phyloP scores from a whole-genome alignment of 2,797 vertebrate genomes.

The Parauchenoglanis punctatus region DNA sequence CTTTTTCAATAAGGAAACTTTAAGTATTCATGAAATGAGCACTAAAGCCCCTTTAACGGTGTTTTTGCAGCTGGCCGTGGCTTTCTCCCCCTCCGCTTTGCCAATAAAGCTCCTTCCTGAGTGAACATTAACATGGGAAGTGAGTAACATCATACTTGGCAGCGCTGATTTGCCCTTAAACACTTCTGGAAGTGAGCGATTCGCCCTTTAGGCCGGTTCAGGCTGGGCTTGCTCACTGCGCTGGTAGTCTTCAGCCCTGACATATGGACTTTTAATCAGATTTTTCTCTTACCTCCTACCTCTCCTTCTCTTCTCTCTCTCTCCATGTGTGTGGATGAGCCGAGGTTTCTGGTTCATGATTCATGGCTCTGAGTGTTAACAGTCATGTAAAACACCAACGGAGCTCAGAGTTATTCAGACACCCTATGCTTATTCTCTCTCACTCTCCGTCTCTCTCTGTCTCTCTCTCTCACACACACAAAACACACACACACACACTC shows the following conservation, averaged over 20 bases:
- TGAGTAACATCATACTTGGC: slow-evolving; percentile 80
- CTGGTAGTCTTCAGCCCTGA: slow-evolving; percentile 61
- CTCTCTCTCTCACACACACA: neutral
- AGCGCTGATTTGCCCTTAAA: slow-evolving; percentile 67
- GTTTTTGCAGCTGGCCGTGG: slow-evolving; percentile 78
- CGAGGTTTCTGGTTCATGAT: slow-evolving; percentile 49
- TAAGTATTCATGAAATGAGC: slow-evolving; percentile 77
- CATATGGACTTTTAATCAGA: slow-evolving; percentile 67
- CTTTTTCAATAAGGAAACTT: slow-evolving; percentile 71
- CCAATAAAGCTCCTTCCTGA: slow-evolving; percentile 77
- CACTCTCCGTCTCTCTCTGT: slow-evolving; percentile 1
- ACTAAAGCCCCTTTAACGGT: slow-evolving; percentile 75
- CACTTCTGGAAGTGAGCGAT: slow-evolving; percentile 68
- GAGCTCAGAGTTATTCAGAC: slow-evolving; percentile 47
- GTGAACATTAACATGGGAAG: slow-evolving; percentile 74
- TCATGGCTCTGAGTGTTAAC: slow-evolving; percentile 62
- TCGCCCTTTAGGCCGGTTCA: slow-evolving; percentile 13
- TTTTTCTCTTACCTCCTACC: slow-evolving; percentile 38
- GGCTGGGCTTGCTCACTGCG: slow-evolving; percentile 32
- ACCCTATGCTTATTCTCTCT: slow-evolving; percentile 1
- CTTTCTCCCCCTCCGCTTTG: slow-evolving; percentile 58
- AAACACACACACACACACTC: slow-evolving; percentile 6
- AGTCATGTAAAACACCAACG: slow-evolving; percentile 59
- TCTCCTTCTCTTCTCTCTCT: slow-evolving; percentile 15
- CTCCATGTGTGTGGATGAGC: slow-evolving; percentile 17